Evolutionary conservation across 2,888 invertebrate genomes (phyloP), one percentile per base, ranked within the genome.

Genomic region (Meteorus cinctellus): DNA sequence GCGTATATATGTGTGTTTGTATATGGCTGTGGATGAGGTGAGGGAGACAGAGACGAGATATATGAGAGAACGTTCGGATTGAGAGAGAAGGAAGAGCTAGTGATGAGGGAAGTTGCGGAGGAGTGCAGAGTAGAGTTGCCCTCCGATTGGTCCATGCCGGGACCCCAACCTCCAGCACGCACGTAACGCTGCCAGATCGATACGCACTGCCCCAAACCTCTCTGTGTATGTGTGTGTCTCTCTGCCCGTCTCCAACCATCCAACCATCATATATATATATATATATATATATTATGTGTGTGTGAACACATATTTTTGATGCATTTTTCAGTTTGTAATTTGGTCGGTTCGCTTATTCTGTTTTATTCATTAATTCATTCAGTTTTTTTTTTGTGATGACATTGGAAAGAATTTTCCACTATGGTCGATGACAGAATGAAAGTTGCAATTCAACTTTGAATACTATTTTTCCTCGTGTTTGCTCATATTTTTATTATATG

Each of bases 191-290:
- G 86, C 86, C 86, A 86, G 89, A 89, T 89, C 89, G 89, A 89
- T 89, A 89, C 89, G 89, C 89, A 89, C 89, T 89, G 89, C 85
- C 89, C 55, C 89, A 88, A 88, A 85, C 86, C 78, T 80, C 82
- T 82, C 81, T 77, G 12, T 41, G 41, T 41, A 12, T 51, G 59
- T 34, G 34, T 63, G 41, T 62, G 69, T 71, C 76, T 78, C 73
- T 24, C 75, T 72, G 55, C 31, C 59, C 14, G 19, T 55, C 27
- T 70, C 36, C 31, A 68, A 51, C 68, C 27, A 63, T 34, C 24
- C 24, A 24, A 24, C 24, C 24, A 24, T 24, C 24, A 24, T 24
- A 24, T 24, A 24, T 24, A 24, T 34, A 71, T 24, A 1, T 71
- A 62, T 31, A 24, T 16, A 62, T 62, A 0, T 29, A 29, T 62